Base-by-base conservation (phyloP, 2,113 vertebrate genomes). In the Agapornis roseicollis region DNA sequence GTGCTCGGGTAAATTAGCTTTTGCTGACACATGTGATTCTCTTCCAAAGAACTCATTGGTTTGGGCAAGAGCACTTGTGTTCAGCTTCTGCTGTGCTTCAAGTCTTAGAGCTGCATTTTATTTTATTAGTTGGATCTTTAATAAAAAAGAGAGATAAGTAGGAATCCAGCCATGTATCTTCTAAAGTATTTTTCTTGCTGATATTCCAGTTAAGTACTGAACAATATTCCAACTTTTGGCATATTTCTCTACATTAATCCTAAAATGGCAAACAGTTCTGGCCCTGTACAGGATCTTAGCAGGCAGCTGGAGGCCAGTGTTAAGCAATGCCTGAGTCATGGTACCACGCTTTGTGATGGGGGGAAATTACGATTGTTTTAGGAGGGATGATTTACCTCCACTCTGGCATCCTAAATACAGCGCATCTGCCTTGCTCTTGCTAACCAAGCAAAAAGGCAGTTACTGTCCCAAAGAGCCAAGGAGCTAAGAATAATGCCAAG, bases 121-220 rank as follows among this genome's bases (percentile, higher is more conserved):
- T 92, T 94, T 88, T 81, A 92, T 95, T 93, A 96, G 64, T 7
- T 61, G 77, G 29, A 2, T 44, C 86, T 95, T 93, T 94, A 96
- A 97, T 97, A 96, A 95, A 85, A 91, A 90, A 84, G 92, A 96
- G 35, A 86, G 90, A 90, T 28, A 92, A 96, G 93, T 88, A 90
- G 96, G 94, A 95, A 79, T 79, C 44, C 35, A 90, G 90, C 94
- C 93, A 96, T 39, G 33, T 20, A 27, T 39, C 60, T 53, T 35
- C 86, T 46, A 5, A 49, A 95, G 66, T 80, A 64, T 3, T 66
- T 60, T 85, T 85, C 70, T 39, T 80, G 83, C 91, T 94, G 93
- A 95, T 84, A 13, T 39, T 90, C 95, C 94, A 92, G 55, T 70
- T 73, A 41, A n/a, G 82, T 4, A 2, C 50, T 7, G 53, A 91